Conservation (phyloP, 2,797 vertebrate genomes). For the Alca torda region DNA sequence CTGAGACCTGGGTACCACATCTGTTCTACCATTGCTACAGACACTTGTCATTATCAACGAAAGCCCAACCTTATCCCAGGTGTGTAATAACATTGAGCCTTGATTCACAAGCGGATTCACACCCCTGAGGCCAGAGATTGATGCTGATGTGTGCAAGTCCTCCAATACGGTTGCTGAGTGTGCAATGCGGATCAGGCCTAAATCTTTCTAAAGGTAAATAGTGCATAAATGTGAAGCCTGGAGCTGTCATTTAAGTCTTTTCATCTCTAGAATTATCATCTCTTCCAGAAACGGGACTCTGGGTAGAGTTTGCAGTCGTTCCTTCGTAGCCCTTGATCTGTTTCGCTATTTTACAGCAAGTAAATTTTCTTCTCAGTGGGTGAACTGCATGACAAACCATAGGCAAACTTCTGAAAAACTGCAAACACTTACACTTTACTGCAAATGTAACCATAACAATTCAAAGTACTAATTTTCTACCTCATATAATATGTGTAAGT, state of each 20-base stretch:
- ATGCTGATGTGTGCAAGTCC: accelerated
- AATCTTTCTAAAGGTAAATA: background rate
- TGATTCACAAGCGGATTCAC: background rate
- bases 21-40: background rate
- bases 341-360: slow-evolving; percentile 43
- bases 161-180: accelerated
- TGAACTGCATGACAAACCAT: slow-evolving; percentile 59
- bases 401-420: slow-evolving; percentile 72
- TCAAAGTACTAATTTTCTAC: slow-evolving; percentile 76
- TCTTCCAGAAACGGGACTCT: background rate
- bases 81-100: background rate
- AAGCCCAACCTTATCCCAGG: background rate
- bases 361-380: slow-evolving; percentile 71
- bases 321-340: background rate
- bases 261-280: background rate
- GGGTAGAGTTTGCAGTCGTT: background rate
- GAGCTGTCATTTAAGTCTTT: background rate
- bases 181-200: background rate
- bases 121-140: background rate
- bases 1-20: background rate
- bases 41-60: background rate
- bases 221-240: background rate
- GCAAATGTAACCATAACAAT: slow-evolving; percentile 75
- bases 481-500: slow-evolving; percentile 76
- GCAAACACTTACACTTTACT: slow-evolving; percentile 74